These are phyloP conservation scores for Alca torda DNA, from an alignment of 2,797 vertebrate genomes.

Conservation along the genomic window DNA sequence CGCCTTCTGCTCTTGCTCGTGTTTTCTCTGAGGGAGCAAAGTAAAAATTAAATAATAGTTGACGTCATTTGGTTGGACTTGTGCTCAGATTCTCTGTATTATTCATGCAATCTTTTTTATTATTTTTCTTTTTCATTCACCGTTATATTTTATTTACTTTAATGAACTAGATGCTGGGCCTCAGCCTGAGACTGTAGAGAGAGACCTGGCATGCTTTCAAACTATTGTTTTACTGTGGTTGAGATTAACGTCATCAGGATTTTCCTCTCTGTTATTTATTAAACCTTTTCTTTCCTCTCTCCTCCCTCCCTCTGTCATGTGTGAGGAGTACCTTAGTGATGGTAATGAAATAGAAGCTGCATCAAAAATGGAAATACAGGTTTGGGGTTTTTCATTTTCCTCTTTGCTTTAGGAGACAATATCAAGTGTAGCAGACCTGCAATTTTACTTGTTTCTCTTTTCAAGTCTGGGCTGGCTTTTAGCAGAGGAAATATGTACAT, in stretches of 20 bases:
- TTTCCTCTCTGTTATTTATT: slow-evolving; percentile 56
- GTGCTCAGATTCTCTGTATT: slow-evolving; percentile 48
- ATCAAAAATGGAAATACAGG: not conserved
- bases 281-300: slow-evolving; percentile 11
- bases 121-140: slow-evolving; percentile 45
- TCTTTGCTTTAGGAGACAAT: not conserved
- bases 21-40: slow-evolving; percentile 32
- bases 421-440: not conserved
- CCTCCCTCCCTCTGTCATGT: not conserved
- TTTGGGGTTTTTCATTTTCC: not conserved
- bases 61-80: slow-evolving; percentile 54
- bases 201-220: not conserved
- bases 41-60: slow-evolving; percentile 57
- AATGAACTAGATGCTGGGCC: slow-evolving; percentile 31
- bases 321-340: slow-evolving; percentile 18
- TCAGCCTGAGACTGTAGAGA: not conserved
- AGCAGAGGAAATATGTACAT: not conserved
- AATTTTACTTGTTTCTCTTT: not conserved
- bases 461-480: not conserved
- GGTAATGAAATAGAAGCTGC: not conserved
- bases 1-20: not conserved
- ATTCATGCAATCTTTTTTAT: slow-evolving; percentile 33
- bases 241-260: slow-evolving; percentile 28
- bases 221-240: slow-evolving; percentile 47
- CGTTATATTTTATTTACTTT: slow-evolving; percentile 58